A percentile compares a stretch with the other conserved stretches of the same genome.
Conservation (phyloP, 2,888 invertebrate genomes). For the Elaeidobius kamerunicus region DNA sequence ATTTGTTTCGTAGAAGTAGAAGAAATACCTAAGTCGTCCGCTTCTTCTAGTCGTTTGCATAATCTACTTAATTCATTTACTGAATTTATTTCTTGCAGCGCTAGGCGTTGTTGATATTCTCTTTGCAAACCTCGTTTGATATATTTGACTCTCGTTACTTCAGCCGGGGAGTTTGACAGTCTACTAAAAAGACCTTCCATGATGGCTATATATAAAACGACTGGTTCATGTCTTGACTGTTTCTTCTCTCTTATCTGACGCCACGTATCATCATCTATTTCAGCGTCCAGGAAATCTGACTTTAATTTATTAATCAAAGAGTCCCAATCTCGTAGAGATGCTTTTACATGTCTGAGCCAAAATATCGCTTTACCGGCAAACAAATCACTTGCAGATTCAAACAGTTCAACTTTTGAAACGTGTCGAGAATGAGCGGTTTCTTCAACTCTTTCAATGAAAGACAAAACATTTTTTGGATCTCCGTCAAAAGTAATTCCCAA, state of each 20-base stretch:
- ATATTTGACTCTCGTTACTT: constrained; percentile 8
- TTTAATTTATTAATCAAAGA: constrained; percentile 3
- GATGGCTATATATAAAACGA: constrained; percentile 1
- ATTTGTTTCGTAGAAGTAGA: background rate
- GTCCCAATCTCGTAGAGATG: constrained; percentile 4
- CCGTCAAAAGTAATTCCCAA: background rate
- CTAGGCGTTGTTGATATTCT: background rate
- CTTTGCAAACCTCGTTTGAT: background rate
- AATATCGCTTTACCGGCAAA: background rate
- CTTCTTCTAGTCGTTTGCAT: constrained; percentile 3
- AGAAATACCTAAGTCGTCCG: background rate
- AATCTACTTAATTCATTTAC: background rate
- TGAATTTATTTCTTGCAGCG: constrained; percentile 1
- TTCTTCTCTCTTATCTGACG: constrained; percentile 8
- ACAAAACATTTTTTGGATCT: background rate
- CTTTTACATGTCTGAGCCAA: background rate
- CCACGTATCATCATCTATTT: constrained; percentile 12
- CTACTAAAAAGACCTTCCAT: constrained; percentile 2
- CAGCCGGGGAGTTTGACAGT: background rate
- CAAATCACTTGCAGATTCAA: background rate
- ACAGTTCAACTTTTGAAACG: background rate
- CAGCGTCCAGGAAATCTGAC: constrained; percentile 6
- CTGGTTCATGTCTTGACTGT: constrained; percentile 1
- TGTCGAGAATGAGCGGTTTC: background rate
- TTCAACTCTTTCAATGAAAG: background rate